Percentiles rank a stretch among this genome's conserved stretches.
These are phyloP conservation scores for Psittacula cyanocephala DNA, from an alignment of 2,113 vertebrate genomes.

Conservation along the genomic window DNA sequence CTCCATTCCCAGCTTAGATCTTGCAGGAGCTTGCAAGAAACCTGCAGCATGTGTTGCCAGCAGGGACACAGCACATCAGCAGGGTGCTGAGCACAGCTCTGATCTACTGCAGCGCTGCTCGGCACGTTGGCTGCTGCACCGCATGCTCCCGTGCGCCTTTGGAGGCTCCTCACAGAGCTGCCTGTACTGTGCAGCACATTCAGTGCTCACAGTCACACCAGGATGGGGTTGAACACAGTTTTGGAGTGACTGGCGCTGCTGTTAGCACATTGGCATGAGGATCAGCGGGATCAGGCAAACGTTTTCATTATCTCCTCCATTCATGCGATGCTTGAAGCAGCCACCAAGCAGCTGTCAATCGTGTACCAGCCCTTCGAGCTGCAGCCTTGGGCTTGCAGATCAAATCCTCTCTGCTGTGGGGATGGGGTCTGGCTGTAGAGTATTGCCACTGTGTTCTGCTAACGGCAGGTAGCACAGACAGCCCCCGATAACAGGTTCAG, in stretches of 20 bases:
- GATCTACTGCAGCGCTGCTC: not conserved
- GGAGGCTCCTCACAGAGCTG: not conserved
- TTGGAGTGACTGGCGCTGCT: accelerated
- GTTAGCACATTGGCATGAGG: not conserved
- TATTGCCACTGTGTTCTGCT: not conserved
- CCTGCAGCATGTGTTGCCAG: not conserved
- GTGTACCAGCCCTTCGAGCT: not conserved
- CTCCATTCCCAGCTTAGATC: not conserved
- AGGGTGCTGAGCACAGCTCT: not conserved
- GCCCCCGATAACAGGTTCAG: not conserved
- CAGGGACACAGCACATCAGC: not conserved
- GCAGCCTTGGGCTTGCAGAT: not conserved
- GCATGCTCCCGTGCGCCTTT: too few relatives aligned
- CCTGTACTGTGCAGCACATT: not conserved
- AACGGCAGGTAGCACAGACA: accelerated
- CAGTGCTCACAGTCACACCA: not conserved
- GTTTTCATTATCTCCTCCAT: not conserved
- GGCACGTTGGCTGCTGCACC: not conserved
- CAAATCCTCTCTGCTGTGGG: not conserved
- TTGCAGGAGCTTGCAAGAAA: not conserved
- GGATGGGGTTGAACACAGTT: not conserved
- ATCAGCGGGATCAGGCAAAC: not conserved
- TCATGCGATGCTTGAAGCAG: not conserved
- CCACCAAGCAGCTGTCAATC: not conserved
- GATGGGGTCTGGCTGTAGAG: not conserved